A percentile compares a stretch with the other conserved stretches of the same genome.
These are phyloP conservation scores for Eleutherodactylus coqui DNA, from an alignment of 2,797 vertebrate species.

Conservation along the genomic window DNA sequence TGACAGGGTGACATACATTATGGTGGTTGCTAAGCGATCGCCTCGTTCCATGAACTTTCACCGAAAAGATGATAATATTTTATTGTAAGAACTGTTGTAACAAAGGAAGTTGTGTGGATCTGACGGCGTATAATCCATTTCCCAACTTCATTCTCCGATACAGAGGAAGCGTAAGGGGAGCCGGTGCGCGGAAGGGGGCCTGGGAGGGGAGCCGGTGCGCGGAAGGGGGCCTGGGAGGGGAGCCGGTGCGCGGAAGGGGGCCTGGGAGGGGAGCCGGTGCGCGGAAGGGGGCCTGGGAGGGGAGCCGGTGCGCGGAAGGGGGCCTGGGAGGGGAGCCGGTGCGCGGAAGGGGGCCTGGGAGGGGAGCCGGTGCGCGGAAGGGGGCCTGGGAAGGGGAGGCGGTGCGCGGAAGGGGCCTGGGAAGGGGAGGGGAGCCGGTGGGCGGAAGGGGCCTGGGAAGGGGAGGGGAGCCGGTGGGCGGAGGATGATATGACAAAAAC, in stretches of 20 bases:
- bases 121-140: not conserved
- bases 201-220: not conserved
- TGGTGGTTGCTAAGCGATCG: constrained; percentile 27
- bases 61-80: not conserved
- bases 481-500: too few species aligned
- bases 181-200: not conserved
- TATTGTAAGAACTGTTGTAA: constrained; percentile 47
- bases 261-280: not conserved
- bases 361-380: not conserved
- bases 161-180: not conserved
- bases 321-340: not conserved
- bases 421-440: not conserved
- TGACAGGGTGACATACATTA: not conserved
- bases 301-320: not conserved
- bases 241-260: not conserved
- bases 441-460: not conserved
- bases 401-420: not conserved
- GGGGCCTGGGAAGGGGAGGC: not conserved
- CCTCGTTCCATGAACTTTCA: constrained; percentile 17
- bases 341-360: not conserved
- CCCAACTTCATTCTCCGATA: not conserved
- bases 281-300: not conserved
- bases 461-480: not conserved
- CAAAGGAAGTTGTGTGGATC: constrained; percentile 39
- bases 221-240: not conserved